These are phyloP conservation scores for Burhinus bistriatus DNA, from an alignment of 2,113 vertebrate species.

Conservation along the genomic window DNA sequence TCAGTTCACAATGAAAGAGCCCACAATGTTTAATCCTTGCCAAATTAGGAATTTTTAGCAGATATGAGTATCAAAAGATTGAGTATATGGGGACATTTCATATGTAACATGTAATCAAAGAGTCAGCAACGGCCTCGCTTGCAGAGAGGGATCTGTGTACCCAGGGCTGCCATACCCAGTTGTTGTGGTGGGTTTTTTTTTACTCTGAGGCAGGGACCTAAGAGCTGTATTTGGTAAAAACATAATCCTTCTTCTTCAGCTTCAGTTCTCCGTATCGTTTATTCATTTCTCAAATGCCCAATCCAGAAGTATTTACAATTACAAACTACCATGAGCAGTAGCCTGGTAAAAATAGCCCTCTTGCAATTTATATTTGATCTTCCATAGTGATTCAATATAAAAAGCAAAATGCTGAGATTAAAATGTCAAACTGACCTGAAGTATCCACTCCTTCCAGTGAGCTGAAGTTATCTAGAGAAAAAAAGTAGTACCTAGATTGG, in stretches of 20 bases:
- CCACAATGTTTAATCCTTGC: not conserved
- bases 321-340: not conserved
- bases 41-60: slow-evolving; percentile 22
- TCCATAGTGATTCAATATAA: not conserved
- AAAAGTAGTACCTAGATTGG: not conserved
- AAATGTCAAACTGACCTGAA: not conserved
- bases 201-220: not conserved
- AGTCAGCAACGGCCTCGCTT: not conserved
- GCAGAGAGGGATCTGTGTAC: not conserved
- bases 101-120: not conserved
- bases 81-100: not conserved
- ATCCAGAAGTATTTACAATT: not conserved
- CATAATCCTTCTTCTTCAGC: not conserved
- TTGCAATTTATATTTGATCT: not conserved
- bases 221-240: not conserved
- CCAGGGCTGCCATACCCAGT: not conserved
- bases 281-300: not conserved
- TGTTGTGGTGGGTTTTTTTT: not conserved
- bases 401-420: not conserved
- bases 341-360: not conserved
- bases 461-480: not conserved
- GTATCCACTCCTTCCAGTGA: not conserved
- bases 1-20: slow-evolving; percentile 25
- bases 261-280: not conserved
- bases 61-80: not conserved